phyloP scores from a whole-genome alignment of 2,888 invertebrate species.

The Oscheius sp. region DNA sequence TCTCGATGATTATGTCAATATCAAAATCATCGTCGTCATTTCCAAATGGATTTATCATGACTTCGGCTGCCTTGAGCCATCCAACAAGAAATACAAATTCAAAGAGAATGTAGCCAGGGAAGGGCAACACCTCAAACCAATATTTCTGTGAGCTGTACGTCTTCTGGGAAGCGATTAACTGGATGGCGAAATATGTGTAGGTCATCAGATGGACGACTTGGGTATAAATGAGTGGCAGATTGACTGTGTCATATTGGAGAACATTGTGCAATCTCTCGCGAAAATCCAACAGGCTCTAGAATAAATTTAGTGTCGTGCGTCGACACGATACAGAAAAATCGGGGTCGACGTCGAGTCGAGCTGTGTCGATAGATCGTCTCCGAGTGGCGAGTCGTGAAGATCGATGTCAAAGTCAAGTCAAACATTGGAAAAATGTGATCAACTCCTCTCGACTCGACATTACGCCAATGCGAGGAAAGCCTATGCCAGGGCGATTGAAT shows the following conservation, averaged over 20 bases:
- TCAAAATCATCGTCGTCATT: constrained; percentile 67
- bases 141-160: neutral
- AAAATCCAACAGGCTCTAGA: constrained; percentile 49
- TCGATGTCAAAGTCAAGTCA: too few relatives aligned
- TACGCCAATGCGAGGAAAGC: constrained; percentile 83
- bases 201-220: constrained; percentile 57
- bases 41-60: constrained; percentile 65
- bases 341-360: too few relatives aligned
- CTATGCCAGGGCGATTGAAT: constrained; percentile 80
- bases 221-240: constrained; percentile 58
- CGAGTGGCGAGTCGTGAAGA: too few relatives aligned
- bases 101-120: constrained; percentile 52
- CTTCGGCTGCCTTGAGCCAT: constrained; percentile 56
- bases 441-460: too few relatives aligned
- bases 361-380: too few relatives aligned
- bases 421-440: too few relatives aligned
- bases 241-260: constrained; percentile 58
- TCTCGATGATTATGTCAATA: constrained; percentile 58
- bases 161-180: constrained; percentile 51
- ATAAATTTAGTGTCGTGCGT: neutral
- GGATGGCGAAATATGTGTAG: constrained; percentile 51
- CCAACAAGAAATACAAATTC: constrained; percentile 59
- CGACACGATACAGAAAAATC: too few relatives aligned
- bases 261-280: constrained; percentile 60
- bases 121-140: constrained; percentile 8